Base-by-base conservation (phyloP, 2,888 invertebrate species). In the Pyrgus malvae region DNA sequence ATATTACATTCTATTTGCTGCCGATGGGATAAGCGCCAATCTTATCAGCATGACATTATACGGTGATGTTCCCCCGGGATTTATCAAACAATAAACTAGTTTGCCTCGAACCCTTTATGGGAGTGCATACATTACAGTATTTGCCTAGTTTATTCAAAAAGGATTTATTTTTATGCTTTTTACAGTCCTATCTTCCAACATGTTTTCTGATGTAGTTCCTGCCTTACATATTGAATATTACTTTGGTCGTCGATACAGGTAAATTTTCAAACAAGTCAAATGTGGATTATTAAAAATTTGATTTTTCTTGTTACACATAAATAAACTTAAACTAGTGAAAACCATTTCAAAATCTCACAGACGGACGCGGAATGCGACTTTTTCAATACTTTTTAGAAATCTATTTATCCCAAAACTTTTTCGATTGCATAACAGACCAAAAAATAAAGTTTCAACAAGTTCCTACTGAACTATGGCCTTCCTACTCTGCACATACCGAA, bases 401-500 rank as follows among this genome's bases (percentile, higher is more conserved):
- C 3, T 33, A 14, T 33, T 33, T 33, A 33, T 16, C 33, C 33
- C 12, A 12, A 33, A 33, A 16, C 33, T 12, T 12, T 31, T 11
- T 33, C n/a, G 35, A 25, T 42, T 42, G 42, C 33, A 16, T 35
- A 50, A 42, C 23, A 19, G 16, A 8, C 21, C 21, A 21, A 21
- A 21, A 11, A 46, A 46, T 21, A 31, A 50, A 51, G 17, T 51
- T 42, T 51, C 9, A 44, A 17, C 42, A 50, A 51, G 50, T 51
- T 44, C 42, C 50, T 19, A 44, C 35, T 51, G 50, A 51, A 44
- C 50, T 51, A 35, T 44, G 50, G 50, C 42, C 51, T 44, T 37
- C 25, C 42, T 50, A 8, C 44, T 38, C 55, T 51, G 57, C 58
- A 57, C 55, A 55, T 55, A 60, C 33, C 14, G 58, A 60, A 63